phyloP scores from a whole-genome alignment of 2,888 invertebrate species.

The Barypeithes pellucidus region DNA sequence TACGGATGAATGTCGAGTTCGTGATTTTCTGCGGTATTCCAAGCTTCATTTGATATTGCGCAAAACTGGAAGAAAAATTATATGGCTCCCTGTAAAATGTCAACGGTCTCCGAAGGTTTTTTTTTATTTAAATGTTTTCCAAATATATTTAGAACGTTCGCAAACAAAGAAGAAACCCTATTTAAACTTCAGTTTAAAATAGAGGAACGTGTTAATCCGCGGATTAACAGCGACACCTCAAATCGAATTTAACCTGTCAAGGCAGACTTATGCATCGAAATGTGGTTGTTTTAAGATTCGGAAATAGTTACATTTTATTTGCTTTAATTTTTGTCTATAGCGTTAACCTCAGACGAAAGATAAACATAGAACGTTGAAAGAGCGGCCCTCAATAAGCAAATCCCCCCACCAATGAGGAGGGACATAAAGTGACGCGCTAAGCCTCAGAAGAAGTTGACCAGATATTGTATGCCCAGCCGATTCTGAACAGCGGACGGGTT shows the following conservation, averaged over 20 bases:
- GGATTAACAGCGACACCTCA: neutral
- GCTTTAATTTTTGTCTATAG: neutral
- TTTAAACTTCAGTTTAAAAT: neutral
- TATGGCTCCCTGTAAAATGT: neutral
- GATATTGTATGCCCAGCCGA: too few relatives aligned
- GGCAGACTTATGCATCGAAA: conserved; percentile 2
- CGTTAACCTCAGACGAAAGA: too few relatives aligned
- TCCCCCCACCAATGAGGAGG: too few relatives aligned
- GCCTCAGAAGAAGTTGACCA: too few relatives aligned
- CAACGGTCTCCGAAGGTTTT: neutral
- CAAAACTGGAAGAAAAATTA: conserved; percentile 3
- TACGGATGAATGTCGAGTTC: conserved; percentile 17
- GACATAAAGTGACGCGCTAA: too few relatives aligned
- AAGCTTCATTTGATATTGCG: conserved; percentile 18
- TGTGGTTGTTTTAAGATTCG: conserved; percentile 23
- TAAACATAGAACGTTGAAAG: too few relatives aligned
- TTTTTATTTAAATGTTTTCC: neutral
- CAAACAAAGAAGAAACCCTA: neutral
- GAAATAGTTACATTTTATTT: conserved; percentile 20
- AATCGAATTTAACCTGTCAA: conserved; percentile 21
- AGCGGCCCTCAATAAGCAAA: too few relatives aligned
- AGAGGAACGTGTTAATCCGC: conserved; percentile 3
- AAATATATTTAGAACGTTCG: neutral
- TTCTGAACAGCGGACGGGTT: too few relatives aligned
- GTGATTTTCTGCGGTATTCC: conserved; percentile 32